Evolutionary conservation across 2,113 vertebrate genomes (phyloP).

Genomic region (Leuciscus idus): DNA sequence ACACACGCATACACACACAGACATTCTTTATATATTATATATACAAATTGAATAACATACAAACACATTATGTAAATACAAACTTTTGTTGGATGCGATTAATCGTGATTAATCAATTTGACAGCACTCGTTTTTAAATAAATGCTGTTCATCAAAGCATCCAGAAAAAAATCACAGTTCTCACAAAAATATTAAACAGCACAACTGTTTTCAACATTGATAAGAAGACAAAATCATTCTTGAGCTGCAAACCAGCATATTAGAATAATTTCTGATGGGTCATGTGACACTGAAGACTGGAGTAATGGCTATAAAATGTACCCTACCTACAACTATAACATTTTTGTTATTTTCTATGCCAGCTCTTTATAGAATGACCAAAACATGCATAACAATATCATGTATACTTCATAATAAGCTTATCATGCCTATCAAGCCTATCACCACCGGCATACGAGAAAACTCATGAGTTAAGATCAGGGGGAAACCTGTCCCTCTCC

Average conservation of each 20-base stretch:
- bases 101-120: too few species aligned
- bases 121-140: too few species aligned
- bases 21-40: too few species aligned
- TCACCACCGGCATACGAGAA: neutral
- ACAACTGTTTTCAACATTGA: neutral
- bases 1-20: too few species aligned
- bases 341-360: neutral
- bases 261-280: neutral
- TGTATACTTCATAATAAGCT: neutral
- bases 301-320: neutral
- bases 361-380: neutral
- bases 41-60: too few species aligned
- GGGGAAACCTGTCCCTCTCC: constrained; percentile 47
- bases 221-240: neutral
- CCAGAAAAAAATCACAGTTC: neutral
- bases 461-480: constrained; percentile 3
- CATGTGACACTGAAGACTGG: neutral
- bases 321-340: neutral
- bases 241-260: neutral
- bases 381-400: neutral
- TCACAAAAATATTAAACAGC: neutral
- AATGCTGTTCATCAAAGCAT: neutral
- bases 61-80: too few species aligned
- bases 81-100: too few species aligned
- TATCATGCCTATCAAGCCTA: too few species aligned